Base-by-base conservation (phyloP, 1,140 invertebrate species). In the Matsumurasca onukii region DNA sequence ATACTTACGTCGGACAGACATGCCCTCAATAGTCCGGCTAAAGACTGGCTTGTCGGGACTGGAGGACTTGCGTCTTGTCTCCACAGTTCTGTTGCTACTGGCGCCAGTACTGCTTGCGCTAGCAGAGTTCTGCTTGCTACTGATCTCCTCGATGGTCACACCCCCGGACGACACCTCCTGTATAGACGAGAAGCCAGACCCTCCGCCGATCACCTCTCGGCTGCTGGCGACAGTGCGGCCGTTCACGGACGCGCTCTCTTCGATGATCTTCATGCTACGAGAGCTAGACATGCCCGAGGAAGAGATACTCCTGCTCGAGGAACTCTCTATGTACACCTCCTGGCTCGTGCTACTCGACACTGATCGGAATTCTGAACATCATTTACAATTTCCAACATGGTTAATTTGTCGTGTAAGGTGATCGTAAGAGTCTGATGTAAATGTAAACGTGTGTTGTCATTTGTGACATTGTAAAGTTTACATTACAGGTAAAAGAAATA, bases 1-100 rank as follows among this genome's bases (percentile, higher is more conserved):
- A 45, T 74, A 87, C 91, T 91, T 85, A 93, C 91, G 89, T 85
- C 92, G 88, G 69, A 91, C 86, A 75, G 83, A 89, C 66, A 86
- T 84, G 72, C 91, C 90, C 78, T 88, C 86, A 62, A 92, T 83
- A 13, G 90, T 90, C 77, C 89, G 89, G 13, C 83, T 79, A 74
- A 93, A 91, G 25, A 84, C 79, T 0, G 91, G 90, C 75, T 83
- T 88, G 55, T 85, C 85, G 70, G 82, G 81, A 39, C 80, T 76
- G 31, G 76, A 78, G 24, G 48, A 29, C 39, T 67, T 27, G 63
- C 59, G n/a, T 65, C 30, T 9, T n/a, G n/a, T n/a, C 9, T 34
- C 48, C 22, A 15, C 24, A n/a, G 24, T 51, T 52, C 45, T 29
- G 27, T 27, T 39, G 31, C 24, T 59, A 13, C 51, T 55, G n/a